Evolutionary conservation across 2,113 vertebrate genomes (phyloP), one percentile per base, ranked within the genome.

Genomic region (Acrocephalus arundinaceus): DNA sequence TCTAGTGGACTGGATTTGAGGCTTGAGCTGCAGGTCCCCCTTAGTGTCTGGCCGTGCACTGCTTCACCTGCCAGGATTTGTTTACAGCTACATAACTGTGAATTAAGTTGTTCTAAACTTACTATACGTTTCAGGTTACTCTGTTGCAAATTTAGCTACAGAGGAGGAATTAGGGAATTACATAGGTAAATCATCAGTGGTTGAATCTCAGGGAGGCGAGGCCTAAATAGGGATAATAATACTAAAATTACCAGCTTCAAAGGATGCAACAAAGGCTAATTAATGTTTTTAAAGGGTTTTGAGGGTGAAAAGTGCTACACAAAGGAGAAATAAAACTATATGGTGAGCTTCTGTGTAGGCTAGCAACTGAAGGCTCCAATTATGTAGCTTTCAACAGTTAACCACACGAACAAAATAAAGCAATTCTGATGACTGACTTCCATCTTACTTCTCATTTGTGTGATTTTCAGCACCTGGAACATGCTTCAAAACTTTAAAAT

Each of bases 211-310:
- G 33, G 13, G 12, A 93, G 23, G 31, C 0, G 1, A 88, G 39
- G 55, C 25, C 61, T 88, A 51, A 89, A 87, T 2, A 61, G 30
- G 28, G 49, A 52, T 93, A 89, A 93, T 48, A 3, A 33, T 55
- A 63, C 65, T 81, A 52, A 87, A 88, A 86, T 72, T 89, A 91
- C 57, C 73, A 93, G 46, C 43, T 68, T 94, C 86, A 96, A 90
- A 93, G 86, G 55, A 81, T 0, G 1, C 30, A 90, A 55, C 48
- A 76, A 71, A 80, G 11, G 48, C 35, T 93, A 93, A 87, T 86
- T 87, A 63, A 95, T 33, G 35, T 46, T 93, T 90, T 85, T 33
- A 33, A 93, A 80, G 17, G 20, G 41, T 65, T 96, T 78, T 3
- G 17, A 90, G 68, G 20, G 35, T 76, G 28, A 35, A 90, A 94